Conservation (phyloP, 1,140 invertebrate species). For the Procambarus clarkii region DNA sequence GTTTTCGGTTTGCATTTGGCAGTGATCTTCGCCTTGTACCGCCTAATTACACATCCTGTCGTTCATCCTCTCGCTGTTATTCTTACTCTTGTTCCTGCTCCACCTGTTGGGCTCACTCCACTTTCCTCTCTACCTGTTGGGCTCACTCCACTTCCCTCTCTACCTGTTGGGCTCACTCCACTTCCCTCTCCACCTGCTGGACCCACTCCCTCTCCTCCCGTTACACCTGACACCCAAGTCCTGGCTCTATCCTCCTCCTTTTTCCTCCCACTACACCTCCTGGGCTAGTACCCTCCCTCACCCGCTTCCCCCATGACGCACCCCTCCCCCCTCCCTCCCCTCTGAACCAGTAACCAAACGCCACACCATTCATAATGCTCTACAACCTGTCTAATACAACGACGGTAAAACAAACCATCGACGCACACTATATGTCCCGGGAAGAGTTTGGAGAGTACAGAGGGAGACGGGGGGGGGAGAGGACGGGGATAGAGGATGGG, state of each 20-base stretch:
- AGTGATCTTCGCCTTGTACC: too few species aligned
- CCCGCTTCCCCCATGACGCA: too few species aligned
- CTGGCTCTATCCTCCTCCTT: not conserved
- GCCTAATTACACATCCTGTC: too few species aligned
- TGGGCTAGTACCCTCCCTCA: not conserved
- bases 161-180: not conserved
- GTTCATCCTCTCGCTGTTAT: not conserved
- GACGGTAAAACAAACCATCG: constrained; percentile 46
- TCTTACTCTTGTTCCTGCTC: not conserved
- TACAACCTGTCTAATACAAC: constrained; percentile 39
- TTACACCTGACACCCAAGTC: too few species aligned
- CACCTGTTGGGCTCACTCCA: not conserved
- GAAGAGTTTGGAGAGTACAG: too few species aligned
- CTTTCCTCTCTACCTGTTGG: not conserved
- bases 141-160: not conserved
- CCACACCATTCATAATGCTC: constrained; percentile 42
- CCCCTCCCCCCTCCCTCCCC: not conserved
- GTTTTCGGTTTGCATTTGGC: too few species aligned
- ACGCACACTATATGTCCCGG: constrained; percentile 30
- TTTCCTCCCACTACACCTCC: not conserved
- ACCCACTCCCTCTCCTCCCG: not conserved
- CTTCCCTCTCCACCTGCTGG: not conserved
- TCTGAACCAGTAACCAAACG: constrained; percentile 1
- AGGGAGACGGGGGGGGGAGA: not conserved
- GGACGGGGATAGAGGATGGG: not conserved